Conservation (phyloP, 2,797 vertebrate genomes). For the Hippocampus kuda region DNA sequence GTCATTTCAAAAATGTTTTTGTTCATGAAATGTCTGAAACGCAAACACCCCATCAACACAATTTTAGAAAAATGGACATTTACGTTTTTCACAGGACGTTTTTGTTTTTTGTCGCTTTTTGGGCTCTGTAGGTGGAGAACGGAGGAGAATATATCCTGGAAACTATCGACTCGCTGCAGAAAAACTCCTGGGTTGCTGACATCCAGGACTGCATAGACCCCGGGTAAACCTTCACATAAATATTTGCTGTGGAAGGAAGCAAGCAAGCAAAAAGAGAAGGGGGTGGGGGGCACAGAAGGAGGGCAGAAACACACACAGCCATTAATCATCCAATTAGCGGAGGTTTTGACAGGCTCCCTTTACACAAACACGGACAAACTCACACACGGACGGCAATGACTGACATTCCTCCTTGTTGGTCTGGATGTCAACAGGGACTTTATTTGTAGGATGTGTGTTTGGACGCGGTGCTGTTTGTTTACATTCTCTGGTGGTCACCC, state of each 20-base stretch:
- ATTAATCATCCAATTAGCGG: slow-evolving; percentile 61
- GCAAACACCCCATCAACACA: no score
- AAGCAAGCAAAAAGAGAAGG: slow-evolving; percentile 18
- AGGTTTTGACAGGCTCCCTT: slow-evolving; percentile 53
- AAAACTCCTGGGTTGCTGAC: slow-evolving; percentile 97
- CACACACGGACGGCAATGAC: slow-evolving; percentile 12
- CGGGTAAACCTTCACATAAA: slow-evolving; percentile 71
- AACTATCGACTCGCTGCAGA: slow-evolving; percentile 96
- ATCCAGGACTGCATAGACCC: slow-evolving; percentile 97
- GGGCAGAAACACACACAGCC: slow-evolving; percentile 29
- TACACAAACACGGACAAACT: slow-evolving; percentile 35
- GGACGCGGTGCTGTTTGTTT: slow-evolving; percentile 20
- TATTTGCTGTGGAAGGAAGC: slow-evolving; percentile 50
- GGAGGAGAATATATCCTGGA: slow-evolving; percentile 95
- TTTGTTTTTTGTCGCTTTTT: slow-evolving; percentile 13
- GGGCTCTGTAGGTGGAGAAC: slow-evolving; percentile 80
- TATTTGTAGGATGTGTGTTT: slow-evolving; percentile 35
- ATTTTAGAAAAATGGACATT: no score
- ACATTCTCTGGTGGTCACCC: slow-evolving; percentile 24
- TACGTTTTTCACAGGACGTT: neutral
- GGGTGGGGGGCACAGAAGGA: slow-evolving; percentile 8
- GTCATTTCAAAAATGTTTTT: no score
- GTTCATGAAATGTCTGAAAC: no score
- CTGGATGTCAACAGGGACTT: slow-evolving; percentile 46
- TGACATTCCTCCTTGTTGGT: slow-evolving; percentile 38